Base-by-base conservation (phyloP, 2,113 vertebrate genomes). In the Ariopsis seemanni region DNA sequence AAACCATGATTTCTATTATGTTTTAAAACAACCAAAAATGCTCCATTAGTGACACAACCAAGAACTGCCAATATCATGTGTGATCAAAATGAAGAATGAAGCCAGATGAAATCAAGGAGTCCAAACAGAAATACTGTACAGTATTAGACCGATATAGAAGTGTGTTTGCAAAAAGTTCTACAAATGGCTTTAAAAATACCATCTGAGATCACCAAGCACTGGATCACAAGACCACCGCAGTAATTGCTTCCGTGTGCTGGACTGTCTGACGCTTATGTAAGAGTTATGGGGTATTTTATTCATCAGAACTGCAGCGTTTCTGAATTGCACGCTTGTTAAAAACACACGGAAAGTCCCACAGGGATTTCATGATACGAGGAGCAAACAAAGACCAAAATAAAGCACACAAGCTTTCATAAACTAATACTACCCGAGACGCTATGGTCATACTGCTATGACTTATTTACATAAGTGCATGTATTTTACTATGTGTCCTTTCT, bases 171-270 rank as follows among this genome's bases (percentile, higher is more conserved):
- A 62, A 72, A 42, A 14, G 22, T 1, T 10, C 8, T 10, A 58
- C 12, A 57, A 42, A 75, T 15, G 4, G 72, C 48, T 63, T 72
- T 67, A 42, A 53, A 78, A 25, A 74, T 25, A 25, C 5, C 2
- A 48, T 50, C 25, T 55, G 69, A 82, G 14, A 15, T 82, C 22
- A 27, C 8, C n/a, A 27, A 20, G 72, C 48, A 67, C 18, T 22
- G 1, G 50, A 79, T 52, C n/a, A 57, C 30, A 52, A 65, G 42
- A 50, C 79, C 9, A 30, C 27, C 4, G 48, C 15, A 75, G 62
- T 85, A 71, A 82, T 79, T 85, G 69, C 27, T 85, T 85, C 42
- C 52, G n/a, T 83, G n/a, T 83, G 83, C 57, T 88, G 89, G 42
- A 67, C 52, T 12, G 60, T 57, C 42, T 80, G 72, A 55, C 18